phyloP scores from a whole-genome alignment of 2,797 vertebrate genomes.

The Ciconia nigra region DNA sequence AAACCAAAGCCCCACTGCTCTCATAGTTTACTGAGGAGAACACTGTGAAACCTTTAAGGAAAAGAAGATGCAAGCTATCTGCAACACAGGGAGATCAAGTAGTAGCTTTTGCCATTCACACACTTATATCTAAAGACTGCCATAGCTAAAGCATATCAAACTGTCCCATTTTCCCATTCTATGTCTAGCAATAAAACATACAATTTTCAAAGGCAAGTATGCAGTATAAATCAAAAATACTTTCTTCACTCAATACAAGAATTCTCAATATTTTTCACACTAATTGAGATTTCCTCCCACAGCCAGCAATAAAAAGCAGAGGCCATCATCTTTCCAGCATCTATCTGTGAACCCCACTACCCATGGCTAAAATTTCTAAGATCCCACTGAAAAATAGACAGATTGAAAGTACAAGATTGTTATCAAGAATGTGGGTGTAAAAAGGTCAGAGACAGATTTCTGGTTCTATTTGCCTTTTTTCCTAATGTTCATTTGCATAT shows the following conservation, averaged over 20 bases:
- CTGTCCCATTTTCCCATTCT: background rate
- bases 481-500: background rate
- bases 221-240: background rate
- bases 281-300: background rate
- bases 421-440: background rate
- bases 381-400: background rate
- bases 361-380: background rate
- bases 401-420: background rate
- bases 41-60: background rate
- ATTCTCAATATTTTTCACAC: background rate
- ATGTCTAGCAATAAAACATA: background rate
- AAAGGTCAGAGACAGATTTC: background rate
- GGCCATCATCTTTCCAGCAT: background rate
- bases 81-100: background rate
- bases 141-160: background rate
- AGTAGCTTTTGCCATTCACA: background rate
- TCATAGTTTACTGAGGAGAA: background rate
- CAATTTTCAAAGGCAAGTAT: background rate
- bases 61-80: background rate
- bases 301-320: background rate
- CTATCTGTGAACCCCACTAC: background rate
- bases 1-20: background rate
- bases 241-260: background rate
- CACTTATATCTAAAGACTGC: background rate
- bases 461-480: background rate